Evolutionary conservation across 2,113 vertebrate species (phyloP), one percentile per base, ranked within the genome.

Genomic region (Lepus europaeus): DNA sequence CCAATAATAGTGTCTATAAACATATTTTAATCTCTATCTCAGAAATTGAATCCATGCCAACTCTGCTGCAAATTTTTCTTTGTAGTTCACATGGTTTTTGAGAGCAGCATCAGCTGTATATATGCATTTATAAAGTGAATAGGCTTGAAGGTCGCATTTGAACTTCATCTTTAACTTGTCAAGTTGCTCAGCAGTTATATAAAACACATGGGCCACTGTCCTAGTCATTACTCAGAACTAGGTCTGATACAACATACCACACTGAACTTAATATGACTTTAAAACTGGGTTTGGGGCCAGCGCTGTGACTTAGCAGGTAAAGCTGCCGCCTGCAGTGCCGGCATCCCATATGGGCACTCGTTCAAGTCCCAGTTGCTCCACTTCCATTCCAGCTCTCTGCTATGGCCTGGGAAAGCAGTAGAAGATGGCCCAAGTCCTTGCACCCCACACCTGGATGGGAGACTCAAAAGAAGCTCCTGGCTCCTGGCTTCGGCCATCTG

Each of bases 11-110:
- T 79, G 29, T 95, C 89, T 97, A 79, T 94, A 95, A 97, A 95
- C 94, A 91, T 89, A 96, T 16, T 91, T 93, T 96, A 95, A 96
- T 96, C 94, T 92, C 51, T 97, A 90, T 92, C 90, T 97, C 76
- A 95, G 81, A 96, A 95, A 93, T 86, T 95, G 80, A 81, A 97
- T 95, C 90, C 87, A 89, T 84, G 95, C 92, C 95, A 96, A 89
- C 63, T 88, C 63, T 11, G 36, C 88, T 96, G 73, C 89, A 96
- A 95, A 93, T 89, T 80, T 76, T 74, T 96, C 36, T 96, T 86
- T 95, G 74, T 81, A 89, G 82, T 92, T 95, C 89, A 72, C 45
- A 87, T 84, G 68, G 59, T 78, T 79, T 87, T 90, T 96, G 80
- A 91, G 68, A 89, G 77, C 78, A 90, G 29, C 20, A 25, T 93